Evolutionary conservation across 2,888 invertebrate genomes (phyloP), one percentile per base, ranked within the genome.

Genomic region (Ophion costatus): DNA sequence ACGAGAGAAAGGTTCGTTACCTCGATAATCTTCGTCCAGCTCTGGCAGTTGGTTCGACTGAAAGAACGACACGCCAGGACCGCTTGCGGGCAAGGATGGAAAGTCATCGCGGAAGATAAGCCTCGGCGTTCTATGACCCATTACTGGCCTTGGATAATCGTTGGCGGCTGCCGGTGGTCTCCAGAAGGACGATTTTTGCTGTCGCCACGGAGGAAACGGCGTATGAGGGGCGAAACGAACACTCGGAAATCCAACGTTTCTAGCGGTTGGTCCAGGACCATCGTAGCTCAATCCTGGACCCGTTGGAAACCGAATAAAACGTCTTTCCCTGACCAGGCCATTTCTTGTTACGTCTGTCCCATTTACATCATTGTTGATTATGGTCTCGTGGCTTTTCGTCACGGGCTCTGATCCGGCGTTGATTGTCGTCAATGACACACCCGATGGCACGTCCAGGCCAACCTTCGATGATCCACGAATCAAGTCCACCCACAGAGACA

Each of bases 31-130:
- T 17, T 93, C 93, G 64, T 93, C 93, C 71, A 91, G 84, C 3
- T 94, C 93, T 10, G 92, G 91, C 73, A 94, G 78, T 59, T 94
- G 93, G 80, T 93, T 93, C 7, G 93, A 91, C 78, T 92, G 92
- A 77, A 93, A 93, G 82, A 93, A 92, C 17, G 89, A 90, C 70
- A 88, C 88, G 59, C 90, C 89, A 78, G 88, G 88, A 4, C 90
- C 90, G 38, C 89, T 89, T 33, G 88, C 90, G 11, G 90, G 89
- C 22, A 90, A 88, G 2, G 91, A 88, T 20, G 92, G 90, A 81
- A 92, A 92, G 63, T 94, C 93, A 74, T 93, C 93, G 4, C 93
- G 91, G 76, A 94, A 94, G 59, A 94, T 93, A 11, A 94, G 83
- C 69, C 93, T 87, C 2, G 93, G 93, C 2, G 93, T 92, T 67